Evolutionary conservation across 2,113 vertebrate species (phyloP).

Genomic region (Serilophus lunatus): DNA sequence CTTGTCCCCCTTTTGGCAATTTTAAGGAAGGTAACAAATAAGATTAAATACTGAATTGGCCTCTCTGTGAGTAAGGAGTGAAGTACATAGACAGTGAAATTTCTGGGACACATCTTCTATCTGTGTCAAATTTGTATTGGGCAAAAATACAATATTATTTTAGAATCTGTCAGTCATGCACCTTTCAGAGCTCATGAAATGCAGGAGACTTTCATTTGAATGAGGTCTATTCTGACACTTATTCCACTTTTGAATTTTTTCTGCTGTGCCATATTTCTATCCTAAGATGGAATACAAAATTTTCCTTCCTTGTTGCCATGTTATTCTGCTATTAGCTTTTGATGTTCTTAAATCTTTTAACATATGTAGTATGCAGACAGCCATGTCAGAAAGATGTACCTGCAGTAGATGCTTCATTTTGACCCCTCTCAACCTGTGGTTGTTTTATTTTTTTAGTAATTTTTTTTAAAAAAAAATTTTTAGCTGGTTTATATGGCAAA

Average conservation of each 20-base stretch:
- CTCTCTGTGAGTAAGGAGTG: not conserved
- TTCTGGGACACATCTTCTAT: conserved; percentile 4
- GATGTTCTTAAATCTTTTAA: not conserved
- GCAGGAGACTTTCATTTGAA: not conserved
- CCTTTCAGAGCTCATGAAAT: not conserved
- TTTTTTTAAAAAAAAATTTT: not conserved
- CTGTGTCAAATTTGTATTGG: not conserved
- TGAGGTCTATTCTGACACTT: not conserved
- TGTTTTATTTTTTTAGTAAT: not conserved
- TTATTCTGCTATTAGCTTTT: not conserved
- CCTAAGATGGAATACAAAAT: not conserved
- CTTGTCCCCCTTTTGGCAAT: not conserved
- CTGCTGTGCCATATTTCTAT: not conserved
- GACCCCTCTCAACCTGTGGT: not conserved
- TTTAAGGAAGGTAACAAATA: not conserved
- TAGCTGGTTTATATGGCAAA: not conserved
- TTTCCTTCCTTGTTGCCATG: not conserved
- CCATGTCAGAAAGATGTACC: not conserved
- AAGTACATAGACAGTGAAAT: conserved; percentile 6
- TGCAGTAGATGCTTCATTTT: not conserved
- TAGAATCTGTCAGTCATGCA: not conserved
- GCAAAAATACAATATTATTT: not conserved
- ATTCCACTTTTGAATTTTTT: not conserved
- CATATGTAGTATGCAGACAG: not conserved
- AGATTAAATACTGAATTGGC: not conserved